Base-by-base conservation (phyloP, 1,140 invertebrate genomes). In the Physella acuta region DNA sequence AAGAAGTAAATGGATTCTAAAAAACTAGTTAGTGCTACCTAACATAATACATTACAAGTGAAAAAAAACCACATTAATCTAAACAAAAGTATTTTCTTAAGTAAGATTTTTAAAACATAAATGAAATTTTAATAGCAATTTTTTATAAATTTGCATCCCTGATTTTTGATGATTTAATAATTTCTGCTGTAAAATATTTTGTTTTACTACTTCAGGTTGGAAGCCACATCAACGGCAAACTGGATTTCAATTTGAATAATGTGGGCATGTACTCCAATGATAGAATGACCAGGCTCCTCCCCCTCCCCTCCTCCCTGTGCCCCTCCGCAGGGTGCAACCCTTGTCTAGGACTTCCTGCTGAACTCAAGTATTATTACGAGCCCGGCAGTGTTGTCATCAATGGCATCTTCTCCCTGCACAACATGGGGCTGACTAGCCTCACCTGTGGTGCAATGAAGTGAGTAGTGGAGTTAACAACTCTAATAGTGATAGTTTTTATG, bases 331-430 rank as follows among this genome's bases (percentile, higher is more conserved):
- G 69, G 3, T 81, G 79, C 69, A 56, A 52, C 2, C 73, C 76
- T 17, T 81, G 79, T 56, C 68, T 79, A 2, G 75, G 73, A 1
- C 49, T 65, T 4, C 69, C 72, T n/a, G 26, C 44, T 44, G 59
- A 72, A 0, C 55, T 73, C 16, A 79, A 79, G 70, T 79, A 79
- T 51, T 69, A 76, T 55, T 81, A 72, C 60, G 26, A 71, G 26
- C 44, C 71, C 34, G 81, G 81, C 26, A 80, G 82, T 55, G 69
- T 83, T 26, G 59, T 81, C 44, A 71, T 83, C 60, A 80, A 76
- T 64, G 79, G 79, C 16, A 68, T 79, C 11, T 83, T 81, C 68
- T 76, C 77, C 39, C 55, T 81, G 5, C 81, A 83, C 63, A 36
- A 72, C 8, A 30, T 37, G 4, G 80, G 78, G 0, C 16, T 1